Evolutionary conservation across 2,888 invertebrate genomes (phyloP).

Genomic region (Chorisops tibialis): DNA sequence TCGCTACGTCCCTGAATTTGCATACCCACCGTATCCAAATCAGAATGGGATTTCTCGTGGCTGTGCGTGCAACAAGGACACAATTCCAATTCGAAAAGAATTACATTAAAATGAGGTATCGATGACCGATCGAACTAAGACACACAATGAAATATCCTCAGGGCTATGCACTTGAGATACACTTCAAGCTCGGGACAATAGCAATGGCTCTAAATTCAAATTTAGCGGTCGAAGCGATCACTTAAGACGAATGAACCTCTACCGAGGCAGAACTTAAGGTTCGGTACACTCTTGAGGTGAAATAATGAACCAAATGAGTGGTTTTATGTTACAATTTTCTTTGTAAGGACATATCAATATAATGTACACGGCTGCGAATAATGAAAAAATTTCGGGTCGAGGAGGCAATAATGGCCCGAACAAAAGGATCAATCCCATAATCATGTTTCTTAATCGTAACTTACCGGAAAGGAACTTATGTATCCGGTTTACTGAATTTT

Average conservation of each 20-base stretch:
- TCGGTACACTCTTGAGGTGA: constrained; percentile 6
- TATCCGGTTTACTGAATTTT: too few species aligned
- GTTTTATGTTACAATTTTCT: constrained; percentile 23
- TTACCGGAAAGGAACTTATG: too few species aligned
- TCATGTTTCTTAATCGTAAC: too few species aligned
- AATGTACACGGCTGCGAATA: not conserved
- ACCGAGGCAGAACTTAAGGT: too few species aligned
- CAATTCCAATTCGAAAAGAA: not conserved
- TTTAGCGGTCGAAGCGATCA: too few species aligned
- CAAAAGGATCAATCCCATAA: too few species aligned
- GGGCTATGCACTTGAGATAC: too few species aligned
- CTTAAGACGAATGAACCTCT: too few species aligned
- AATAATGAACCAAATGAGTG: constrained; percentile 15
- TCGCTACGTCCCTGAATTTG: not conserved
- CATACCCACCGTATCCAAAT: not conserved
- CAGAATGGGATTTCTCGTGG: not conserved
- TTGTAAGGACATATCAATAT: not conserved
- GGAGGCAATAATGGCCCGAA: too few species aligned
- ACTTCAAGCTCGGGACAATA: too few species aligned
- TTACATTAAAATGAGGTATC: not conserved
- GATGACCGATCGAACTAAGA: not conserved
- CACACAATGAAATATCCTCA: too few species aligned
- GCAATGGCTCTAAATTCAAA: too few species aligned
- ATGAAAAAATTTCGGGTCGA: constrained; percentile 1
- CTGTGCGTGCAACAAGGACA: not conserved